phyloP scores from a whole-genome alignment of 2,888 invertebrate species.

The Muschampia staudingeri region DNA sequence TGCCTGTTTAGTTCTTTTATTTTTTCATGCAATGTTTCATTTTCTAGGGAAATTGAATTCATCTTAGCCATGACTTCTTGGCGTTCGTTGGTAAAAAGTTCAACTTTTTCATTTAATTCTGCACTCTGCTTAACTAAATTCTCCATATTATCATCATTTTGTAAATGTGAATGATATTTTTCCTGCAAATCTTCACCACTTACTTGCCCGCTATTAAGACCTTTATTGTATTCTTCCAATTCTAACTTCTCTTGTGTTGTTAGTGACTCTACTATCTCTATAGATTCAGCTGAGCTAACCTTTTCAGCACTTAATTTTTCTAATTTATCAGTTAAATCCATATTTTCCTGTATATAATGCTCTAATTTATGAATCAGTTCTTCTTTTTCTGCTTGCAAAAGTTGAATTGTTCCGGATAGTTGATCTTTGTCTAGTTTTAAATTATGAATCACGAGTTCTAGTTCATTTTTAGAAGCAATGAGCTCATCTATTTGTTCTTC shows the following conservation, averaged over 20 bases:
- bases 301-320: slow-evolving; percentile 94
- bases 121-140: slow-evolving; percentile 92
- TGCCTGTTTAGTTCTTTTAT: slow-evolving; percentile 89
- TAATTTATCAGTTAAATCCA: slow-evolving; percentile 93
- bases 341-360: slow-evolving; percentile 93
- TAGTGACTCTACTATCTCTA: slow-evolving; percentile 94
- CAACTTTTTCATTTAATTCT: slow-evolving; percentile 93
- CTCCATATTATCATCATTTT: slow-evolving; percentile 69
- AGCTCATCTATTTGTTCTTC: slow-evolving; percentile 94
- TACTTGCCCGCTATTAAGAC: slow-evolving; percentile 78
- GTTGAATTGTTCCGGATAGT: slow-evolving; percentile 90
- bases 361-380: slow-evolving; percentile 92
- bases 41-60: slow-evolving; percentile 92
- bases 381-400: slow-evolving; percentile 91
- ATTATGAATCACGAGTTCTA: slow-evolving; percentile 88
- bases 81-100: slow-evolving; percentile 93
- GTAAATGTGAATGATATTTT: slow-evolving; percentile 39
- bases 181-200: slow-evolving; percentile 59
- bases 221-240: slow-evolving; percentile 93
- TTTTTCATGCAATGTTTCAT: slow-evolving; percentile 89
- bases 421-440: slow-evolving; percentile 90
- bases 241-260: slow-evolving; percentile 94
- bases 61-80: slow-evolving; percentile 94
- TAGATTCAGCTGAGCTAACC: slow-evolving; percentile 94
- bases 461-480: slow-evolving; percentile 86